phyloP scores from a whole-genome alignment of 2,888 invertebrate genomes.

The Steinernema hermaphroditum region DNA sequence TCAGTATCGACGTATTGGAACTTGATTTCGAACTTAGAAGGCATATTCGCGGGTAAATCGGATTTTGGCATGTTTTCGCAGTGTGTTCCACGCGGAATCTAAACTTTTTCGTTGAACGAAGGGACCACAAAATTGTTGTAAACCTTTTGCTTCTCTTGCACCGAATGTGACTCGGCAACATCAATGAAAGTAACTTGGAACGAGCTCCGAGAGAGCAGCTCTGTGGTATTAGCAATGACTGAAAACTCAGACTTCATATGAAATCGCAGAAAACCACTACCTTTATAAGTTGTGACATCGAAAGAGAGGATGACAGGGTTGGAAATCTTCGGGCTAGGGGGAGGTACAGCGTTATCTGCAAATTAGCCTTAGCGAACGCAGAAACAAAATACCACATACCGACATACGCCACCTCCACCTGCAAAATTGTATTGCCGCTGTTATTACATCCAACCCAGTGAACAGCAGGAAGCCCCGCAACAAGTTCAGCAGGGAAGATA shows the following conservation, averaged over 20 bases:
- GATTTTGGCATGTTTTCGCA: slow-evolving; percentile 35
- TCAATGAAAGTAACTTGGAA: slow-evolving; percentile 12
- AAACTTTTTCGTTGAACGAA: no score
- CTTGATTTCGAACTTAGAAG: slow-evolving; percentile 36
- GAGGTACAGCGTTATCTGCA: neutral
- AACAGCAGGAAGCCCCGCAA: neutral
- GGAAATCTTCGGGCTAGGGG: neutral
- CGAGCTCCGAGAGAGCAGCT: neutral
- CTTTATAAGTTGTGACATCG: neutral
- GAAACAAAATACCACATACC: neutral
- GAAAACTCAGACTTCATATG: neutral
- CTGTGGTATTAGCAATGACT: neutral
- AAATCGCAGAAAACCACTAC: neutral
- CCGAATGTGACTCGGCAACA: neutral
- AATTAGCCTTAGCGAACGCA: neutral
- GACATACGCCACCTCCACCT: neutral
- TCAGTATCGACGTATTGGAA: slow-evolving; percentile 35
- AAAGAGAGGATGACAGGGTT: slow-evolving; percentile 13
- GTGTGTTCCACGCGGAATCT: slow-evolving; percentile 37
- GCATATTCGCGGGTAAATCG: slow-evolving; percentile 34
- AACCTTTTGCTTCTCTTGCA: neutral
- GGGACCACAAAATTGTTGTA: no score
- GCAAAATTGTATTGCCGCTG: neutral
- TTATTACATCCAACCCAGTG: slow-evolving; percentile 6
- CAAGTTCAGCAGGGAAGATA: neutral